These are phyloP conservation scores for Diloba caeruleocephala DNA, from an alignment of 2,888 invertebrate species.

Conservation along the genomic window DNA sequence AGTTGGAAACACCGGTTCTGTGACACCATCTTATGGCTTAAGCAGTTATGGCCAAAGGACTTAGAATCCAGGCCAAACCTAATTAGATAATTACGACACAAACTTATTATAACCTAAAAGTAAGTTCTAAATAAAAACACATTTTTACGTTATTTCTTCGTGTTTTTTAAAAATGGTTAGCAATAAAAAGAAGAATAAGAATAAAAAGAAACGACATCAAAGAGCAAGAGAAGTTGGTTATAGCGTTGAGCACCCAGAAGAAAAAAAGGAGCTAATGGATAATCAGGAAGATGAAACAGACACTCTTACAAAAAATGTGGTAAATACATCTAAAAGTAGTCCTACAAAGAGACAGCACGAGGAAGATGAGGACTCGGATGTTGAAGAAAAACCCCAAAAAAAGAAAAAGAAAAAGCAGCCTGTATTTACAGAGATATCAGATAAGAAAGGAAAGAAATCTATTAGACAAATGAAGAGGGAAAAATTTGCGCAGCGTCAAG, in stretches of 20 bases:
- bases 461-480: slow-evolving; percentile 91
- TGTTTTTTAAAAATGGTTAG: slow-evolving; percentile 65
- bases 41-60: too few relatives aligned
- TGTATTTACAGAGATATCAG: slow-evolving; percentile 64
- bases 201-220: slow-evolving; percentile 57
- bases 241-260: slow-evolving; percentile 10
- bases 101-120: too few relatives aligned
- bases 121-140: too few relatives aligned
- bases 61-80: too few relatives aligned
- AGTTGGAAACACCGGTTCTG: too few relatives aligned
- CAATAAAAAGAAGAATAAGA: slow-evolving; percentile 67
- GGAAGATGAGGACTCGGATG: slow-evolving; percentile 66
- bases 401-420: slow-evolving; percentile 76
- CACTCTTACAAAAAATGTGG: slow-evolving; percentile 37
- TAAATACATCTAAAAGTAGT: slow-evolving; percentile 9
- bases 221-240: slow-evolving; percentile 14
- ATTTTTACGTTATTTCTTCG: too few relatives aligned
- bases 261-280: slow-evolving; percentile 38
- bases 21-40: too few relatives aligned
- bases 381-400: slow-evolving; percentile 69
- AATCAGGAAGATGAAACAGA: slow-evolving; percentile 47
- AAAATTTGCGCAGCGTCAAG: slow-evolving; percentile 88
- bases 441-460: slow-evolving; percentile 87
- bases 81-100: too few relatives aligned
- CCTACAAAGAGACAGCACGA: slow-evolving; percentile 50